Evolutionary conservation across 2,113 vertebrate species (phyloP).

Genomic region (Entelurus aequoreus): DNA sequence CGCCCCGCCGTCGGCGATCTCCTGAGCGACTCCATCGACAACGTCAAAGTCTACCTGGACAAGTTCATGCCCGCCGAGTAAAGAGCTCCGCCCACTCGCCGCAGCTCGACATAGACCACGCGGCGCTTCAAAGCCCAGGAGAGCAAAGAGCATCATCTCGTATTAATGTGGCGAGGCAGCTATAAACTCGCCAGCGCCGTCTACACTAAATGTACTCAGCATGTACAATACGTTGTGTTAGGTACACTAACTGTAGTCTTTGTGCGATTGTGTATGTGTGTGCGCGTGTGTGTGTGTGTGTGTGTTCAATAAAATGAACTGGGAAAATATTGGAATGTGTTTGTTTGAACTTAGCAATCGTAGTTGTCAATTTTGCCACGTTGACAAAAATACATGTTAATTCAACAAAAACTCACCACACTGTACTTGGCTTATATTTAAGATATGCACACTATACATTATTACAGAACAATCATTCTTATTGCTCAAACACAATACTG

Average conservation of each 20-base stretch:
- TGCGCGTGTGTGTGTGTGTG: constrained; percentile 43
- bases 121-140: constrained; percentile 24
- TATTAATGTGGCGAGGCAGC: constrained; percentile 30
- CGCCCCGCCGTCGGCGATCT: constrained; percentile 45
- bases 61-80: constrained; percentile 43
- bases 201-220: constrained; percentile 50
- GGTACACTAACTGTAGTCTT: constrained; percentile 53
- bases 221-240: constrained; percentile 59
- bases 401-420: neutral
- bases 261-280: constrained; percentile 48
- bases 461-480: too few relatives aligned
- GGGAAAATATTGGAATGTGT: constrained; percentile 21
- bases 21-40: constrained; percentile 42
- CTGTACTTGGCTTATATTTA: too few relatives aligned
- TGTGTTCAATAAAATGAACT: constrained; percentile 63
- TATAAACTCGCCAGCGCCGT: constrained; percentile 28
- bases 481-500: too few relatives aligned
- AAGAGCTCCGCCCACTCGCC: constrained; percentile 14
- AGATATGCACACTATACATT: too few relatives aligned
- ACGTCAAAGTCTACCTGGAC: constrained; percentile 52
- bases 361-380: neutral
- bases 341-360: constrained; percentile 1
- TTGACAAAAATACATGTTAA: neutral
- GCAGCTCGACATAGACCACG: constrained; percentile 26
- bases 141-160: constrained; percentile 39